Evolutionary conservation across 2,797 vertebrate species (phyloP).

Genomic region (Meriones psammophilus): DNA sequence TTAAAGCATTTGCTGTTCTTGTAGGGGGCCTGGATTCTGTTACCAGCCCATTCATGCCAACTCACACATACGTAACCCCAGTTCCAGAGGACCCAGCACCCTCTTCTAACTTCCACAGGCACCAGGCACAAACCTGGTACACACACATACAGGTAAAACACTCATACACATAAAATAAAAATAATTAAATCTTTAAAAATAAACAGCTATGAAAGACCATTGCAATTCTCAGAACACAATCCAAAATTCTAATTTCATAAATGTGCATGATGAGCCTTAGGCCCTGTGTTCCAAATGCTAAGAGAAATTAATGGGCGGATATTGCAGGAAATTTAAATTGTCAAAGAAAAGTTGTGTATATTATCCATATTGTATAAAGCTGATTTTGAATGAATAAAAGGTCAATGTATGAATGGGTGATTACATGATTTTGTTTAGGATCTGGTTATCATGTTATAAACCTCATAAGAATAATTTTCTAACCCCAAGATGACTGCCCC

Average conservation of each 20-base stretch:
- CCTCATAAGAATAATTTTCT: constrained; percentile 17
- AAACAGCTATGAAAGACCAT: neutral
- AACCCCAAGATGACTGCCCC: neutral
- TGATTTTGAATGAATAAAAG: neutral
- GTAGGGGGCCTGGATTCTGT: neutral
- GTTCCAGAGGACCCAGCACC: neutral
- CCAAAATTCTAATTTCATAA: neutral
- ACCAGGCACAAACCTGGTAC: neutral
- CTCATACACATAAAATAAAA: neutral
- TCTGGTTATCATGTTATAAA: neutral
- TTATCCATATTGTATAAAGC: neutral
- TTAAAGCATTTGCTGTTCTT: neutral
- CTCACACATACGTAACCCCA: neutral
- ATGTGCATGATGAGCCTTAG: neutral
- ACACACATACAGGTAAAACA: neutral
- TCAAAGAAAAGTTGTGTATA: neutral
- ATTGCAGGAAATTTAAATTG: neutral
- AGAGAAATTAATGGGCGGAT: neutral
- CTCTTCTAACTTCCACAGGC: neutral
- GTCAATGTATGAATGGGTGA: neutral
- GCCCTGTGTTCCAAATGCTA: neutral
- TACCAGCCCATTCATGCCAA: neutral
- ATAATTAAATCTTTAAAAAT: neutral
- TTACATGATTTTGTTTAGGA: neutral
- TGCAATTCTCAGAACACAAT: neutral